phyloP scores from a whole-genome alignment of 2,888 invertebrate genomes.

The Trilocha varians region DNA sequence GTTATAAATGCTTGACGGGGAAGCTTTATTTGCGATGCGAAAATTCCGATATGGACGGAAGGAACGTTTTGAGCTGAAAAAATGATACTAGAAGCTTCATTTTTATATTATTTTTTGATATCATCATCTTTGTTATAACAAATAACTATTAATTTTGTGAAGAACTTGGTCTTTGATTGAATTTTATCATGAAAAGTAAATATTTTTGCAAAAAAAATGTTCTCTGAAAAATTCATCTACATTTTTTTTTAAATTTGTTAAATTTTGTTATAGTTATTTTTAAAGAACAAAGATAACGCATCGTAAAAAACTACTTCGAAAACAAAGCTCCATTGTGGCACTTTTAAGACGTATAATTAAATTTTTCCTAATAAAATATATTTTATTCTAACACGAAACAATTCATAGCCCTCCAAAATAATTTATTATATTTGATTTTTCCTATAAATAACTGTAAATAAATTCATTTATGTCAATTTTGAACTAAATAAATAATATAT shows the following conservation, averaged over 20 bases:
- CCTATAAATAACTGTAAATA: constrained; percentile 32
- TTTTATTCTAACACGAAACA: constrained; percentile 15
- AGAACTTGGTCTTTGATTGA: no score
- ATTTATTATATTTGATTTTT: constrained; percentile 13
- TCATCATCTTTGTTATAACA: no score
- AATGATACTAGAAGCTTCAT: no score
- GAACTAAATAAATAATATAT: constrained; percentile 36
- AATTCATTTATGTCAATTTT: constrained; percentile 43
- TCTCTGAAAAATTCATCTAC: no score
- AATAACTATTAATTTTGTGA: no score
- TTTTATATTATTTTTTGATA: no score
- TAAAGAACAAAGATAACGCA: constrained; percentile 31
- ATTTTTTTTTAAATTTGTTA: no score
- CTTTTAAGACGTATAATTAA: constrained; percentile 15
- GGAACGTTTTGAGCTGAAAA: constrained; percentile 58
- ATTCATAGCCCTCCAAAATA: constrained; percentile 13
- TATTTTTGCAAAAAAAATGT: no score
- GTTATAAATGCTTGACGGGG: constrained; percentile 34
- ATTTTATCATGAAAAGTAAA: no score
- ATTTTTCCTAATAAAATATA: constrained; percentile 12
- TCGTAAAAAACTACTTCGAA: constrained; percentile 28
- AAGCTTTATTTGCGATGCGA: constrained; percentile 48
- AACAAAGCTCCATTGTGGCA: constrained; percentile 42
- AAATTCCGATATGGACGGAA: constrained; percentile 66
- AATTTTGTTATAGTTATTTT: not conserved